Conservation (phyloP, 2,113 vertebrate genomes). For the Dendrocopos noguchii region DNA sequence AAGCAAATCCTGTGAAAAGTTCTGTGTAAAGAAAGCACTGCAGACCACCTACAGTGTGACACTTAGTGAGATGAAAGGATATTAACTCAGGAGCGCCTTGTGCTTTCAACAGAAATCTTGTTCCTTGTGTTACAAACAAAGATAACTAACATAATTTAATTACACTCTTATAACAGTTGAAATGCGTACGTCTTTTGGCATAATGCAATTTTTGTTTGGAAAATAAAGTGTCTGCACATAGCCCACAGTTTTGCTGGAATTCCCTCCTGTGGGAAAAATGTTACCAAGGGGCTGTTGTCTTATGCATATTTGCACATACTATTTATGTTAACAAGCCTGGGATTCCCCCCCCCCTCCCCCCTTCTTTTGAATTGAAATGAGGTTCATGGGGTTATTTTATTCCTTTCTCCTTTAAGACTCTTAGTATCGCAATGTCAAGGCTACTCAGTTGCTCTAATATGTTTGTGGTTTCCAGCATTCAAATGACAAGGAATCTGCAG, state of each 20-base stretch:
- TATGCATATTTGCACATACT: conserved; percentile 57
- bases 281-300: conserved; percentile 58
- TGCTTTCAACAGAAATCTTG: conserved; percentile 42
- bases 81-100: conserved; percentile 54
- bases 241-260: conserved; percentile 54
- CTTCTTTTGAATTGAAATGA: conserved; percentile 21
- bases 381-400: conserved; percentile 12
- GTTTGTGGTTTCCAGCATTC: neutral
- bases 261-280: conserved; percentile 59
- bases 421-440: conserved; percentile 4
- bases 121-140: conserved; percentile 59
- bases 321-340: conserved; percentile 57
- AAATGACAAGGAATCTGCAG: neutral
- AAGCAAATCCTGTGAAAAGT: conserved; percentile 54
- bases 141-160: conserved; percentile 57
- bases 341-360: neutral
- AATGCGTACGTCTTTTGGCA: conserved; percentile 54
- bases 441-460: neutral
- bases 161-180: conserved; percentile 50
- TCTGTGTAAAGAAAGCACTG: conserved; percentile 25
- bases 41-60: conserved; percentile 67
- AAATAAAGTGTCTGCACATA: conserved; percentile 49
- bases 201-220: conserved; percentile 68
- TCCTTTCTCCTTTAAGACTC: conserved; percentile 22
- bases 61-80: conserved; percentile 65